These are phyloP conservation scores for Diaperis boleti DNA, from an alignment of 2,888 invertebrate genomes.

Conservation along the genomic window DNA sequence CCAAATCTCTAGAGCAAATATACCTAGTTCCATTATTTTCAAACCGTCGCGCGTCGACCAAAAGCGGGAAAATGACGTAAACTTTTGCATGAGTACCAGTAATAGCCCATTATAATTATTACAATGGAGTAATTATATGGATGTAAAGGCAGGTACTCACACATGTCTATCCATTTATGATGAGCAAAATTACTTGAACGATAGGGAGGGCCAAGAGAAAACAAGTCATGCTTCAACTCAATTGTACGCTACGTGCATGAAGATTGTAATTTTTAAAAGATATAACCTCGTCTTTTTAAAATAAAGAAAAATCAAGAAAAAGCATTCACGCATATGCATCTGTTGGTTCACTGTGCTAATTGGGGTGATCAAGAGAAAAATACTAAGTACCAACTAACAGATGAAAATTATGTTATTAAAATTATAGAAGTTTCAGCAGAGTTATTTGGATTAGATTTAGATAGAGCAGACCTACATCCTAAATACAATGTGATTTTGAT, in stretches of 20 bases:
- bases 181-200: conserved; percentile 51
- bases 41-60: conserved; percentile 2
- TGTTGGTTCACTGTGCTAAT: too few species aligned
- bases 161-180: conserved; percentile 53
- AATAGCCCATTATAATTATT: conserved; percentile 42
- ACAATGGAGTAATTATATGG: conserved; percentile 50
- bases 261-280: conserved; percentile 46
- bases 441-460: too few species aligned
- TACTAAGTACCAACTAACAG: too few species aligned
- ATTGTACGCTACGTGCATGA: conserved; percentile 47
- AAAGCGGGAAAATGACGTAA: conserved; percentile 8
- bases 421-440: too few species aligned
- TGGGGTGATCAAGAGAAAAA: too few species aligned
- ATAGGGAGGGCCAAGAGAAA: conserved; percentile 46
- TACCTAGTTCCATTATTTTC: neutral
- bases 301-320: conserved; percentile 10
- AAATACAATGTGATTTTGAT: too few species aligned
- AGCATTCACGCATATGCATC: neutral
- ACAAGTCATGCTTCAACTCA: conserved; percentile 47
- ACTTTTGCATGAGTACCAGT: conserved; percentile 26
- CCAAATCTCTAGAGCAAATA: too few species aligned
- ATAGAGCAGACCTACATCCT: too few species aligned
- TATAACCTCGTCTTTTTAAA: conserved; percentile 28
- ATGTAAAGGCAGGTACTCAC: conserved; percentile 50
- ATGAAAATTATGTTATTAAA: too few species aligned